Conservation (phyloP, 2,888 invertebrate genomes). For the Philaethria dido region DNA sequence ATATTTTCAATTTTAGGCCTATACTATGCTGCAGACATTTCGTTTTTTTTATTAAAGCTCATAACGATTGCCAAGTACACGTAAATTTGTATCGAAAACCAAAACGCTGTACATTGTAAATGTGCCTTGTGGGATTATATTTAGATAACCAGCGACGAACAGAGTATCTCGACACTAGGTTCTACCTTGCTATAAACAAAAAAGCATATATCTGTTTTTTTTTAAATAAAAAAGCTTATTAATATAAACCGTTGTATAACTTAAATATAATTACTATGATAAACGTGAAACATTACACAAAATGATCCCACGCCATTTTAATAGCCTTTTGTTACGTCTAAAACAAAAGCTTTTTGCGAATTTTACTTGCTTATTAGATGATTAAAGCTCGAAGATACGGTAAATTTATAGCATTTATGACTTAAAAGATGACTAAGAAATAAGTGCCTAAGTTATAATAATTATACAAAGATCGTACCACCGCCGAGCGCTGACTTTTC, state of each 20-base stretch:
- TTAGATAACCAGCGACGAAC: too few species aligned
- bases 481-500: conserved; percentile 1
- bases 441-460: conserved; percentile 4
- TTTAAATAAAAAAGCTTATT: background rate
- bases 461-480: background rate
- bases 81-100: too few species aligned
- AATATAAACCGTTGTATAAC: background rate
- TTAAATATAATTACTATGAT: conserved; percentile 9
- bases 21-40: too few species aligned
- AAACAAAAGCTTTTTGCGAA: conserved; percentile 21
- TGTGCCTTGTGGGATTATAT: too few species aligned
- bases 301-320: conserved; percentile 22
- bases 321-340: conserved; percentile 16
- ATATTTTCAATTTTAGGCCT: too few species aligned
- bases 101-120: too few species aligned
- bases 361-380: conserved; percentile 16
- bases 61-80: too few species aligned
- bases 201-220: too few species aligned
- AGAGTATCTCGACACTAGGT: too few species aligned
- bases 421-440: conserved; percentile 15
- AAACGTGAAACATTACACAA: conserved; percentile 15
- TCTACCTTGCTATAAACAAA: background rate
- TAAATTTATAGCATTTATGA: conserved; percentile 15
- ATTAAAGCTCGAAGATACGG: conserved; percentile 15
- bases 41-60: too few species aligned